Evolutionary conservation across 2,113 vertebrate genomes (phyloP).

Genomic region (Diadophis punctatus): DNA sequence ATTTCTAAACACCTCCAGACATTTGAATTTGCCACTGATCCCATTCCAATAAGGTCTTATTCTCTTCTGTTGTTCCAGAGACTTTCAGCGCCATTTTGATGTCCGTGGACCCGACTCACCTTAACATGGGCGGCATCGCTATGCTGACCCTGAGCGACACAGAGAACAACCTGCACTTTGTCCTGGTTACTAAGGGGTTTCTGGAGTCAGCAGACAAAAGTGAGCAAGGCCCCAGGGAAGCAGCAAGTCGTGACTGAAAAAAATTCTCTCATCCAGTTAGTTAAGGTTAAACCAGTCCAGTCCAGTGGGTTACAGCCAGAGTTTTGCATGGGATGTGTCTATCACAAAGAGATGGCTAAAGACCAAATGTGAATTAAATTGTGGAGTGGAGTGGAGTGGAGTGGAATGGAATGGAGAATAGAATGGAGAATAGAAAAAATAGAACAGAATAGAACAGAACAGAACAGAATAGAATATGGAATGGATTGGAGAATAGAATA

Average conservation of each 20-base stretch:
- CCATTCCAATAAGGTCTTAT: background rate
- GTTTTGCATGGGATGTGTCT: background rate
- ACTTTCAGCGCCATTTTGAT: conserved; percentile 89
- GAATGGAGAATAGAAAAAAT: background rate
- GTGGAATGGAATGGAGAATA: no score
- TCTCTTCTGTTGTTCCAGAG: conserved; percentile 68
- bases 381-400: no score
- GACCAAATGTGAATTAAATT: background rate
- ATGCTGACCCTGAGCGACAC: conserved; percentile 90
- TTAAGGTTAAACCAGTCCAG: background rate
- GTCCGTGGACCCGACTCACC: conserved; percentile 65
- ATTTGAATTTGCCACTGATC: background rate
- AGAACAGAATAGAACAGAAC: background rate
- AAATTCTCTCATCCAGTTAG: background rate
- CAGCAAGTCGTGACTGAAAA: background rate
- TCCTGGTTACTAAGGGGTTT: conserved; percentile 87
- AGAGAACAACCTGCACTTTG: conserved; percentile 92
- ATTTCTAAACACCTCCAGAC: background rate
- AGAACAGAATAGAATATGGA: background rate
- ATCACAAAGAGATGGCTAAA: background rate
- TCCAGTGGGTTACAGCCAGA: background rate
- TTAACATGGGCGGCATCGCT: conserved; percentile 82
- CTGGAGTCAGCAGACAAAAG: conserved; percentile 68
- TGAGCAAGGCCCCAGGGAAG: conserved; percentile 41
- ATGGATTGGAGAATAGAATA: no score